phyloP scores from a whole-genome alignment of 92 coral and sea anemone species.

The Phenganax stokvisi region DNA sequence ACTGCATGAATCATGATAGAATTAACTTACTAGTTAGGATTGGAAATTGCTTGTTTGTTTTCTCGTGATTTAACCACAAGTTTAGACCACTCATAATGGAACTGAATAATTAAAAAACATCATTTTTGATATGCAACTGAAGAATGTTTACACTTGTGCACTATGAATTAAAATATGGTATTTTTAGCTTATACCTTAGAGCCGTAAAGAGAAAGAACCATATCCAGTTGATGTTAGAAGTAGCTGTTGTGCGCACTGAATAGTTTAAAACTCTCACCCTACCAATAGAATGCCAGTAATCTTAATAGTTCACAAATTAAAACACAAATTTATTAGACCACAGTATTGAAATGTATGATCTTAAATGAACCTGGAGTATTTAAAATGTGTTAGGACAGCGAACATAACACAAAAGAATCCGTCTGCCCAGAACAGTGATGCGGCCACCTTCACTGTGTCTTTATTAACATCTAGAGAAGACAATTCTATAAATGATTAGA shows the following conservation, averaged over 20 bases:
- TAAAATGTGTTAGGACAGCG: constrained; percentile 16
- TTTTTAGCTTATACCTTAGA: background rate
- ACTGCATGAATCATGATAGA: background rate
- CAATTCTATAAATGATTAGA: no score
- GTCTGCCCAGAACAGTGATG: constrained; percentile 20
- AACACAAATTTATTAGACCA: background rate
- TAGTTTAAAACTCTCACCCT: constrained; percentile 34
- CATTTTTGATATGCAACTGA: background rate
- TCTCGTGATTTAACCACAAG: background rate
- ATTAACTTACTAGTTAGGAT: constrained; percentile 12
- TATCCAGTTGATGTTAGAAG: constrained; percentile 29
- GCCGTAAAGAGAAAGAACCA: constrained; percentile 32
- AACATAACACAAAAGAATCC: constrained; percentile 19
- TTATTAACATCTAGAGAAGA: no score
- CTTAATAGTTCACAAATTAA: background rate
- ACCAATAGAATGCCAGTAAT: background rate
- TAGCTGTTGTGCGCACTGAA: constrained; percentile 14
- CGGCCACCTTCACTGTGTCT: background rate
- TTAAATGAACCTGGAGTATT: constrained; percentile 22
- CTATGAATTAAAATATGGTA: background rate
- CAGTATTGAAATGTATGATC: background rate
- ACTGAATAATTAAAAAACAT: constrained; percentile 10
- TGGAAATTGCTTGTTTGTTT: background rate
- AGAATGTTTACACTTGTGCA: background rate
- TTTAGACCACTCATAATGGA: constrained; percentile 29